Base-by-base conservation (phyloP, 2,797 vertebrate genomes). In the Scolopax rusticola region DNA sequence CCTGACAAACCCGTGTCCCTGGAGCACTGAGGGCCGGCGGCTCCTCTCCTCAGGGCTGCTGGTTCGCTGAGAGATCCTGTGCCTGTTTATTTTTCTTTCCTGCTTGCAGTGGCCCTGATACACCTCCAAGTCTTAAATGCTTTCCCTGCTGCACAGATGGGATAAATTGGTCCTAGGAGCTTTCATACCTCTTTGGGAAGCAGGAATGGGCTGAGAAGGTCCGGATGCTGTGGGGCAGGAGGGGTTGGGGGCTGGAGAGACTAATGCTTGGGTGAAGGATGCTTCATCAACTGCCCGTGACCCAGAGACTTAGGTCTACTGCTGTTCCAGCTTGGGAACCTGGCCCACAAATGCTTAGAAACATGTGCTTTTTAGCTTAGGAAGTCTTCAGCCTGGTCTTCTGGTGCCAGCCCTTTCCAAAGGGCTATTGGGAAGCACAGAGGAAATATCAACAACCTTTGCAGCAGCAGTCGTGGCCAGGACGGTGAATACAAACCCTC, bases 91-190 rank as follows among this genome's bases (percentile, higher is more conserved):
- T 97, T 96, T 91, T 45, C 59, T 93, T 95, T 57, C 9, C 15
- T 93, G 32, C 33, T 90, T 91, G 70, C 96, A 89, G 83, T 94
- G 95, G 90, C 96, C 96, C 95, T 71, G 63, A 93, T 93, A 84
- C 74, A 94, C 80, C 80, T 90, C 60, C 41, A 83, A 74, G 70
- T 12, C 45, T 94, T 95, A 89, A 97, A 83, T 5, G 10, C 41
- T 95, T 96, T 95, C 78, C 90, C 94, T 77, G 93, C 77, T 77
- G 74, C 48, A 57, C 70, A 74, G 89, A 70, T 8, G 33, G 41
- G 41, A 45, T 89, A 84, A 90, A 94, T 92, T 45, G 51, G 53
- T 90, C 90, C 86, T 91, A 15, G 77, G 92, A 96, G 90, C 28
- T 90, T 95, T 93, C 0, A 0, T 86, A 33, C 9, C 3, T 74